phyloP scores from a whole-genome alignment of 2,888 invertebrate species.

The Perizoma flavofasciatum region DNA sequence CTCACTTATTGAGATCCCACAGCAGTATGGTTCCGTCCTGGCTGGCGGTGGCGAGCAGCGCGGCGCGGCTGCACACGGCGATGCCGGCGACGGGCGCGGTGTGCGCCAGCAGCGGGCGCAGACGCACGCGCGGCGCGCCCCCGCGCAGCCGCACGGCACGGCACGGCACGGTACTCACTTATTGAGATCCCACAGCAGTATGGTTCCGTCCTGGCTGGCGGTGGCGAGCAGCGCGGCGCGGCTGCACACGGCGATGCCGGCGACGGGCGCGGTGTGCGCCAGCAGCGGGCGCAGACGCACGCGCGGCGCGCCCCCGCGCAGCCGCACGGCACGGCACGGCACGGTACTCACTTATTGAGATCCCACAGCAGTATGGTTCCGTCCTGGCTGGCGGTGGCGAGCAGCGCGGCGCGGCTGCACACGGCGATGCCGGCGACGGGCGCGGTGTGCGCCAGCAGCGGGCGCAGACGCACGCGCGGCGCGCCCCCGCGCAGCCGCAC shows the following conservation, averaged over 20 bases:
- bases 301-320: slow-evolving; percentile 50
- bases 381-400: slow-evolving; percentile 88
- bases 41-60: slow-evolving; percentile 89
- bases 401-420: slow-evolving; percentile 90
- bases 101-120: slow-evolving; percentile 42
- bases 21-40: slow-evolving; percentile 89
- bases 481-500: no score
- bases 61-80: slow-evolving; percentile 88
- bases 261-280: slow-evolving; percentile 71
- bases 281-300: slow-evolving; percentile 45
- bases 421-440: slow-evolving; percentile 86
- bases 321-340: no score
- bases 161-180: slow-evolving; percentile 64
- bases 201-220: slow-evolving; percentile 87
- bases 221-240: slow-evolving; percentile 91
- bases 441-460: slow-evolving; percentile 45
- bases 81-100: slow-evolving; percentile 84
- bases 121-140: slow-evolving; percentile 49
- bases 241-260: slow-evolving; percentile 87
- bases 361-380: slow-evolving; percentile 94
- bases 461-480: slow-evolving; percentile 46
- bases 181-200: slow-evolving; percentile 95
- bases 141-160: no score
- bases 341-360: slow-evolving; percentile 85
- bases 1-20: slow-evolving; percentile 92